phyloP scores from a whole-genome alignment of 2,797 vertebrate species.

The Thunnus albacares region DNA sequence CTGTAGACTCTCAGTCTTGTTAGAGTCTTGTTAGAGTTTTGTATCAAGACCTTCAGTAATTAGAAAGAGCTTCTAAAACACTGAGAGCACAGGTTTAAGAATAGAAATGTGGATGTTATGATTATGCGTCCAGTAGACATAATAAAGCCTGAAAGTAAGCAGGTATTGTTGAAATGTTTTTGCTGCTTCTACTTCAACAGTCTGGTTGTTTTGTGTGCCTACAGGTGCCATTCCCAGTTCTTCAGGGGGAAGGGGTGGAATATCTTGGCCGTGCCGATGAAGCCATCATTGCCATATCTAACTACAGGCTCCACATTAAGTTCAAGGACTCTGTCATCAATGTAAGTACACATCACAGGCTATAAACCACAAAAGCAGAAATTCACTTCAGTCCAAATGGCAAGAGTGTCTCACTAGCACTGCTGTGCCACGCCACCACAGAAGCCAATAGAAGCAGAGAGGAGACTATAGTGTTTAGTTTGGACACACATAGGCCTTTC shows the following conservation, averaged over 20 bases:
- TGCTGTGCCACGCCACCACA: constrained; percentile 23
- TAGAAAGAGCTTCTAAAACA: constrained; percentile 3
- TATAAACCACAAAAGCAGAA: constrained; percentile 15
- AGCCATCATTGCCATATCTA: constrained; percentile 97
- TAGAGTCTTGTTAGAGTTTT: constrained; percentile 4
- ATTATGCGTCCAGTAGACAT: constrained; percentile 13
- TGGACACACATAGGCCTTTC: constrained; percentile 41
- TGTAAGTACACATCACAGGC: constrained; percentile 84
- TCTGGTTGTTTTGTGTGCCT: constrained; percentile 46
- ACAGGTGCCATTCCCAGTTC: constrained; percentile 96
- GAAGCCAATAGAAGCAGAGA: constrained; percentile 43
- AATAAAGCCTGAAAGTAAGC: constrained; percentile 7
- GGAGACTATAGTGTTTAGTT: constrained; percentile 35
- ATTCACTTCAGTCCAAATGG: constrained; percentile 27
- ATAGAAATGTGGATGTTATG: constrained; percentile 9
- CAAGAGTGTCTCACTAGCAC: constrained; percentile 8
- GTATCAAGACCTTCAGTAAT: neutral
- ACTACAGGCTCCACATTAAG: constrained; percentile 99
- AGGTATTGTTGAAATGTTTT: constrained; percentile 10
- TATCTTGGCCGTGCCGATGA: constrained; percentile 95
- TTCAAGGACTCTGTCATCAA: constrained; percentile 99
- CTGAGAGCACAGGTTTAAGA: constrained; percentile 2
- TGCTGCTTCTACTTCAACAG: neutral
- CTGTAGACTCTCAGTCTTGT: neutral
- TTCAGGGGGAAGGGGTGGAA: constrained; percentile 98